Percentiles rank a stretch among this genome's conserved stretches.
Evolutionary conservation across 2,888 invertebrate species (phyloP).

Genomic region (Graphium colonna): DNA sequence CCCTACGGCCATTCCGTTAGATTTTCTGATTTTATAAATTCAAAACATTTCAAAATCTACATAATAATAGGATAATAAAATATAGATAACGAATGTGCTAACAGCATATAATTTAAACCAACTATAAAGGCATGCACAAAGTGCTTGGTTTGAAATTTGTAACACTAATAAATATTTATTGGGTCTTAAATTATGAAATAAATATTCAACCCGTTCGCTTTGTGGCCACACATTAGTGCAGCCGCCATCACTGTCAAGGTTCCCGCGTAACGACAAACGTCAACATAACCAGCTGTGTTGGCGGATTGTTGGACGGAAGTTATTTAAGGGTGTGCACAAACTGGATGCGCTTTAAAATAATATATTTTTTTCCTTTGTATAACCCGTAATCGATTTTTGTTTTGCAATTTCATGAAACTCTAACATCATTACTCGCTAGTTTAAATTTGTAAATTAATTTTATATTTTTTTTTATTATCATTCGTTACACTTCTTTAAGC

Average conservation of each 20-base stretch:
- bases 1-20: no score
- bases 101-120: no score
- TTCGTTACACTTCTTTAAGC: no score
- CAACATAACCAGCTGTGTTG: constrained; percentile 3
- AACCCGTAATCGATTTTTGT: background rate
- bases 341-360: background rate
- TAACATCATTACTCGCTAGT: no score
- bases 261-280: constrained; percentile 18
- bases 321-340: background rate
- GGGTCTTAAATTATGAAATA: constrained; percentile 1
- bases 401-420: background rate
- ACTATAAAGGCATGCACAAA: no score
- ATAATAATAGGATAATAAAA: no score
- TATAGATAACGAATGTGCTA: no score
- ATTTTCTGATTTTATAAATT: no score
- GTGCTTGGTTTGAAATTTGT: background rate
- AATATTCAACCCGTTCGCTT: constrained; percentile 12
- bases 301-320: constrained; percentile 1
- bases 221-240: constrained; percentile 22
- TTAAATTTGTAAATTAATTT: no score
- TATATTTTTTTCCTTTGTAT: background rate
- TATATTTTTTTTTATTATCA: no score
- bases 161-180: background rate
- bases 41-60: no score
- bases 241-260: constrained; percentile 36